Conservation (phyloP, 37 sponge, comb jelly and placozoan genomes). For the Petrosia ficiformis region DNA sequence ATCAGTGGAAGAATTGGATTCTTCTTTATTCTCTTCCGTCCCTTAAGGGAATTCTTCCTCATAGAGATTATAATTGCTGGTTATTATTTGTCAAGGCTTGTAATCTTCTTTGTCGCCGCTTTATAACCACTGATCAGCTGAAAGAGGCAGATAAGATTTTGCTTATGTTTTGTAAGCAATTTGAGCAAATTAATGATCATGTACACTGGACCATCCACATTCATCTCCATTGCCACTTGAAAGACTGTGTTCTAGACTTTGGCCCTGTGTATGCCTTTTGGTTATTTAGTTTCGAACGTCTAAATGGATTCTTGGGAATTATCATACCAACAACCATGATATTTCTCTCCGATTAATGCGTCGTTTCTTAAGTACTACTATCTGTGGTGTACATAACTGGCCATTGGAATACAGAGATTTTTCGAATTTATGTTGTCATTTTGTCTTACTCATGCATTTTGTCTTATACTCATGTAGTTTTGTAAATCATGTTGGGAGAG, state of each 20-base stretch:
- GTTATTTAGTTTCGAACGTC: conserved; percentile 18
- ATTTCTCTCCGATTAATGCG: conserved; percentile 42
- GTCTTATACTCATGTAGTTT: no score
- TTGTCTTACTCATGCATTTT: no score
- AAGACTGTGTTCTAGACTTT: conserved; percentile 14
- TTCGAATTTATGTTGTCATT: no score
- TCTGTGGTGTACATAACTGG: not conserved
- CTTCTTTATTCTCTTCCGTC: conserved; percentile 21
- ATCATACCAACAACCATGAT: conserved; percentile 36
- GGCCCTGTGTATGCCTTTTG: conserved; percentile 16
- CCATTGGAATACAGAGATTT: not conserved
- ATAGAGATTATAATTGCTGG: conserved; percentile 27
- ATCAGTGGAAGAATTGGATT: conserved; percentile 52
- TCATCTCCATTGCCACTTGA: conserved; percentile 18
- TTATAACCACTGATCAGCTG: not conserved
- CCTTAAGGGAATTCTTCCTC: conserved; percentile 15
- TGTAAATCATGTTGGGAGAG: no score
- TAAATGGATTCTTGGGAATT: conserved; percentile 54
- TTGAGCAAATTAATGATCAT: conserved; percentile 4
- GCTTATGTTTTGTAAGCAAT: not conserved
- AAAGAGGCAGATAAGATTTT: conserved; percentile 8
- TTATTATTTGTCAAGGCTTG: conserved; percentile 20
- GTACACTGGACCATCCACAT: not conserved
- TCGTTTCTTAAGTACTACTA: conserved; percentile 15
- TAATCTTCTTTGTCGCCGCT: conserved; percentile 8